Percentiles rank a stretch among this genome's conserved stretches.
phyloP scores from a whole-genome alignment of 2,113 vertebrate genomes.

The Leptobrachium leishanense region DNA sequence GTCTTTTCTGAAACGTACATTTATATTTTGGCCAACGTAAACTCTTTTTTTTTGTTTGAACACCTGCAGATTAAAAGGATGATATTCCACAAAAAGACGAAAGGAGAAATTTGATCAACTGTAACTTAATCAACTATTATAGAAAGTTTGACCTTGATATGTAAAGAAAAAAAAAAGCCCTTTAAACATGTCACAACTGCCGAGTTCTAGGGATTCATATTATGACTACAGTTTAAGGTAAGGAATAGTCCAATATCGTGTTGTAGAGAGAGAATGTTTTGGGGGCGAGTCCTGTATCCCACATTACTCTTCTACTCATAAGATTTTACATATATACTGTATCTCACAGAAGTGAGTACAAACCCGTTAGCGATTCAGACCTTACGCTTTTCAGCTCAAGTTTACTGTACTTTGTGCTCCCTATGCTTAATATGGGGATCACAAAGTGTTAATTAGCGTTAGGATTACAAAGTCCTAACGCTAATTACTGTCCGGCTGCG shows the following conservation, averaged over 20 bases:
- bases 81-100: constrained; percentile 21
- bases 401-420: no score
- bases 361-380: no score
- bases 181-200: constrained; percentile 28
- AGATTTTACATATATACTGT: no score
- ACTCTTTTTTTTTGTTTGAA: constrained; percentile 17
- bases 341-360: no score
- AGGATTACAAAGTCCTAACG: no score
- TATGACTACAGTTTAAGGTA: constrained; percentile 5
- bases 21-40: constrained; percentile 16
- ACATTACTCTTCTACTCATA: no score
- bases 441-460: no score
- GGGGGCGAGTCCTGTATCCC: neutral
- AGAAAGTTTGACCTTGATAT: constrained; percentile 20
- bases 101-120: constrained; percentile 36
- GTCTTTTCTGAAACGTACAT: constrained; percentile 3
- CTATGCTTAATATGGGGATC: no score
- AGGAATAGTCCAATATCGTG: constrained; percentile 5
- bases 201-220: neutral
- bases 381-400: no score
- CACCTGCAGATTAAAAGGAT: constrained; percentile 35
- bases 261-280: neutral
- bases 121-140: constrained; percentile 40
- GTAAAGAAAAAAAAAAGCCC: constrained; percentile 12
- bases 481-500: no score